Base-by-base conservation (phyloP, 1,140 invertebrate genomes). In the Hylyphantes graminicola region DNA sequence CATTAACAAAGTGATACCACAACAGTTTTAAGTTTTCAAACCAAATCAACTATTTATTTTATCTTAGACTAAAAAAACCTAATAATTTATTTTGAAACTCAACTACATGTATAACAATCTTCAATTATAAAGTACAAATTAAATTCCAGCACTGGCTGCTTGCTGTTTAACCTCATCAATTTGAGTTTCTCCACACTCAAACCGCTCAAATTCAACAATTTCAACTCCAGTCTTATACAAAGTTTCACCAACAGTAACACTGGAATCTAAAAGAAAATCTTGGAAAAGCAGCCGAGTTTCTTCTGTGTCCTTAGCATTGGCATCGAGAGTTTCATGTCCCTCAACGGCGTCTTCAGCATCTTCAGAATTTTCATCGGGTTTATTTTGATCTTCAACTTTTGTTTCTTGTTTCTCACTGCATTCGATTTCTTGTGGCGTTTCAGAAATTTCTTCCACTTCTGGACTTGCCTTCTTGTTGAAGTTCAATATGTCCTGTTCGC, bases 171-270 rank as follows among this genome's bases (percentile, higher is more conserved):
- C 50, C 35, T 78, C 63, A 21, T 9, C n/a, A 55, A 19, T 63
- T 53, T 76, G 61, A 53, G n/a, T 78, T 70, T 87, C 90, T 8
- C 96, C 96, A 89, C 95, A 94, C 89, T 96, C 95, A 89, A 94
- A 96, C 67, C 96, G 92, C 81, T 93, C 92, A 90, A 95, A 98
- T 89, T 96, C 95, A n/a, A 95, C 75, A 94, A 98, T 88, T 97
- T 96, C 90, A 98, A 96, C 89, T 85, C 93, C 90, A 88, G 94
- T 91, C 81, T 93, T 92, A 53, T 93, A 88, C 19, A 97, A 87
- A 13, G 95, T 90, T 81, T 97, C 93, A 35, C 93, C 92, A 2
- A 97, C 93, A 10, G 92, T 94, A 9, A 93, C 87, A 72, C 90
- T 91, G 5, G 94, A 92, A 89, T 97, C 95, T 5, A 96, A 87